Evolutionary conservation across 2,888 invertebrate species (phyloP), one percentile per base, ranked within the genome.

Genomic region (Diplazon laetatorius): DNA sequence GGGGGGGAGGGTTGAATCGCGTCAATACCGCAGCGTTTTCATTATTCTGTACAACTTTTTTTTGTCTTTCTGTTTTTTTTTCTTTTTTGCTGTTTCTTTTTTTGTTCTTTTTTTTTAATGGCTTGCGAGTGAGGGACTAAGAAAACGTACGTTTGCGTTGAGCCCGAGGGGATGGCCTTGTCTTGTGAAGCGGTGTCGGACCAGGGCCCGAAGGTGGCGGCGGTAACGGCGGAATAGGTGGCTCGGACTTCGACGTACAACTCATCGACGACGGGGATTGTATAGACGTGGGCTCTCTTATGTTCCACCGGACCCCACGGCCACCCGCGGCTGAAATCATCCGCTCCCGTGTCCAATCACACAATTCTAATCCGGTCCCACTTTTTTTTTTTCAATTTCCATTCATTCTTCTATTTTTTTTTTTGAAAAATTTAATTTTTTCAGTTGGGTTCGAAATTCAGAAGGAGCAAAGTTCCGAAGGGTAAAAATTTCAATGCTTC

Each of bases 281-380:
- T 71, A 78, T 62, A 80, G 86, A 85, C 82, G 87, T 85, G 82
- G 88, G 85, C 86, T 89, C 88, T 84, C 87, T 85, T 87, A 89
- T 87, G 87, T 85, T 89, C 88, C 88, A 89, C 84, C 87, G 88
- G 81, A 87, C 87, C 81, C 87, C 78, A 78, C 78, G 88, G 81
- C 86, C 86, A 84, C 85, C 82, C 83, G 85, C 84, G 86, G 87
- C 88, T 89, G 89, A 89, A 89, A 89, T n/a, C 88, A 89, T 86
- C 89, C 88, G 86, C 89, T 88, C 84, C 78, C 78, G 68, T 66
- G 60, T 78, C 78, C 63, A 75, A 78, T 78, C 70, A 78, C 74
- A 75, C 78, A n/a, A n/a, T n/a, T 71, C 78, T 81, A 81, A 59
- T 39, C 73, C 73, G 62, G 52, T 78, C 73, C 73, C 59, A 76